These are phyloP conservation scores for Laterallus jamaicensis DNA, from an alignment of 2,113 vertebrate species.

Conservation along the genomic window DNA sequence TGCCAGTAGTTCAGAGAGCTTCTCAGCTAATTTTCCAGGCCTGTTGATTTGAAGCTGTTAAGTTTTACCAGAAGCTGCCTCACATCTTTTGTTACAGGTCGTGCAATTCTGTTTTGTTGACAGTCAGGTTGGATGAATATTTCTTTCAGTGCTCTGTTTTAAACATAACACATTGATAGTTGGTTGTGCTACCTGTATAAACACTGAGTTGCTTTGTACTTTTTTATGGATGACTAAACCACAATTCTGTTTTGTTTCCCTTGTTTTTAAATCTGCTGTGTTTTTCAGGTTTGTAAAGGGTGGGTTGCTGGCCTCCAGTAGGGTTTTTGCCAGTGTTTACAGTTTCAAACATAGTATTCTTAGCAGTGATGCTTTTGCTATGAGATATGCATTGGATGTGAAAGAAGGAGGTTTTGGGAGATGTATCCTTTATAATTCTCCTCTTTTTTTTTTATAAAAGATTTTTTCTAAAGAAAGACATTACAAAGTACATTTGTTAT, in stretches of 20 bases:
- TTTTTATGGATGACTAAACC: background rate
- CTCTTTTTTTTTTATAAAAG: background rate
- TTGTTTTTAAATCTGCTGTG: background rate
- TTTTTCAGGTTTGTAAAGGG: background rate
- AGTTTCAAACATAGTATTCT: background rate
- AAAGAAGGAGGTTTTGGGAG: background rate
- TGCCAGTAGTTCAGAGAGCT: background rate
- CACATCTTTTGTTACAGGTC: background rate
- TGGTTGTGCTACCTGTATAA: background rate
- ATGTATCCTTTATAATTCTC: background rate
- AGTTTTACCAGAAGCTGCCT: background rate
- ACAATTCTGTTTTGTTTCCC: background rate
- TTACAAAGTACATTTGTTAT: background rate
- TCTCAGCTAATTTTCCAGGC: background rate
- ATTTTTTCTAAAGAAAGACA: background rate
- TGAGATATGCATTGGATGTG: background rate
- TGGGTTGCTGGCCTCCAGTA: background rate
- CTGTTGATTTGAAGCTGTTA: background rate
- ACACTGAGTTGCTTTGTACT: background rate
- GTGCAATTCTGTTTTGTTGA: background rate
- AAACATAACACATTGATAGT: background rate
- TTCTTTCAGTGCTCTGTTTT: background rate
- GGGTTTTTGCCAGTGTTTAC: background rate
- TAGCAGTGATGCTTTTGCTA: background rate
- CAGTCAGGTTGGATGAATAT: background rate